Percentiles rank a stretch among this genome's conserved stretches.
phyloP scores from a whole-genome alignment of 2,113 vertebrate species.

The Cricetomys ansorgei region DNA sequence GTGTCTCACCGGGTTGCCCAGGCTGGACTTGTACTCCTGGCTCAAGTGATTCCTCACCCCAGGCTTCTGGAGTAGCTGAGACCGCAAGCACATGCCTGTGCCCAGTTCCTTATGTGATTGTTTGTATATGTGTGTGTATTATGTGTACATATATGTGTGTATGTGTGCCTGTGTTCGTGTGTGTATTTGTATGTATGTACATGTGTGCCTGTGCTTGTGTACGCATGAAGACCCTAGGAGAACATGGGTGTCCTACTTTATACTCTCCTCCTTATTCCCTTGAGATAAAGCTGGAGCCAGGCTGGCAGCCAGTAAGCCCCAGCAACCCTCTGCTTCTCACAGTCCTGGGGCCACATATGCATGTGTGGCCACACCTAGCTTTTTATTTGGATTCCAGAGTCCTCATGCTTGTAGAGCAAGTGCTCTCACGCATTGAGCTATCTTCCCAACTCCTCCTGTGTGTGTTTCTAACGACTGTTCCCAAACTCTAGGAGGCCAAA shows the following conservation, averaged over 20 bases:
- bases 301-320: no score
- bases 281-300: neutral
- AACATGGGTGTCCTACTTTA: neutral
- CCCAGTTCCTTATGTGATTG: neutral
- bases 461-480: neutral
- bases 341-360: neutral
- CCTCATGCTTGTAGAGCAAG: neutral
- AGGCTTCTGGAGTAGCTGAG: neutral
- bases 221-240: neutral
- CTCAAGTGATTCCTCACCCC: no score
- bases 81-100: neutral
- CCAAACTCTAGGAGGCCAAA: fast-evolving
- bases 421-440: neutral
- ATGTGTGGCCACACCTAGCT: neutral
- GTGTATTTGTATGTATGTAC: neutral
- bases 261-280: neutral
- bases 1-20: neutral
- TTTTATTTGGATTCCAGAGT: no score
- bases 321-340: neutral
- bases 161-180: neutral
- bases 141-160: neutral
- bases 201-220: neutral
- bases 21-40: neutral
- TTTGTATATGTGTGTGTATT: neutral
- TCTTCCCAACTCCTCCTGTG: neutral